Conservation (phyloP, 1,140 invertebrate genomes). For the Gonioctena quinquepunctata region DNA sequence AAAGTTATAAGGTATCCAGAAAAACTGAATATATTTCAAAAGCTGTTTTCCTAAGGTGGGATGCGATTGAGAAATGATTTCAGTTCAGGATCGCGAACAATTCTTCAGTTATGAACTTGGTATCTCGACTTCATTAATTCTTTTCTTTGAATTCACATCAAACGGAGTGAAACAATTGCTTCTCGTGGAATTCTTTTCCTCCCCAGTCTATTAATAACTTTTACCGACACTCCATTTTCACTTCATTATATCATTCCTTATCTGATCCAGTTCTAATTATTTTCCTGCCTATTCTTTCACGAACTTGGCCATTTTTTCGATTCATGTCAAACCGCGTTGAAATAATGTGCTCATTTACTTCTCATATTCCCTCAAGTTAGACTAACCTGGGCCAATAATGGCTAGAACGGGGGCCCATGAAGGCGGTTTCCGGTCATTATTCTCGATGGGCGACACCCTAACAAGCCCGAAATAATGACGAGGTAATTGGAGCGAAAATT, state of each 20-base stretch:
- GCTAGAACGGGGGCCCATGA: neutral
- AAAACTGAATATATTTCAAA: too few relatives aligned
- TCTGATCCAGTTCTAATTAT: neutral
- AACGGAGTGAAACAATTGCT: too few relatives aligned
- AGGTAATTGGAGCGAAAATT: slow-evolving; percentile 15
- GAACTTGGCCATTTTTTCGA: neutral
- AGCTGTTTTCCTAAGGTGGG: too few relatives aligned
- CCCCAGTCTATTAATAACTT: too few relatives aligned
- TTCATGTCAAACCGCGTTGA: neutral
- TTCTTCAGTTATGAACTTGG: too few relatives aligned
- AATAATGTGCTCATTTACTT: neutral
- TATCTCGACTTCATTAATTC: too few relatives aligned
- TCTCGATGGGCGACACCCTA: slow-evolving; percentile 14
- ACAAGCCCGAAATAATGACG: slow-evolving; percentile 13
- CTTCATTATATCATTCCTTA: neutral
- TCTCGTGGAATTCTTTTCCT: too few relatives aligned
- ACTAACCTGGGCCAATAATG: slow-evolving; percentile 12
- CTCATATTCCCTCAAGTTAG: neutral
- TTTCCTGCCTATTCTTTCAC: too few relatives aligned
- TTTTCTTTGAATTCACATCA: too few relatives aligned
- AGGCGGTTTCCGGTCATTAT: slow-evolving; percentile 16
- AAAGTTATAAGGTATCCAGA: too few relatives aligned
- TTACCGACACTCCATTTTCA: neutral
- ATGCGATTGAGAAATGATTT: too few relatives aligned
- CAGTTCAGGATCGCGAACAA: too few relatives aligned